phyloP scores from a whole-genome alignment of 2,888 invertebrate species.

The Listrodromus nycthemerus region DNA sequence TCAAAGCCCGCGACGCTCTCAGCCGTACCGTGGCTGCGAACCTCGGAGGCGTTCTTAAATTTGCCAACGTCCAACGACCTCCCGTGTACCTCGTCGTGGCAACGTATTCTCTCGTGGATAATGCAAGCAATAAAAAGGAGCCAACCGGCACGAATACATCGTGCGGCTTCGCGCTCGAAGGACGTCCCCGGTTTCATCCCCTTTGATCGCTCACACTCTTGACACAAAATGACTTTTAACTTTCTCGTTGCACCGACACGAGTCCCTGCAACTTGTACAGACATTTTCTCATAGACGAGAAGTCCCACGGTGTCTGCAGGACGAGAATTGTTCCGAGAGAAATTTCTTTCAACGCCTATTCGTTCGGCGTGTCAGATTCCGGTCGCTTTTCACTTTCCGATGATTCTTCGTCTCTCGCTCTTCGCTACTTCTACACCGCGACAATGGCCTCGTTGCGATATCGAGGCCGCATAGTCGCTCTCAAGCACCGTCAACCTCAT shows the following conservation, averaged over 20 bases:
- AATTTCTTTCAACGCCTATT: slow-evolving; percentile 35
- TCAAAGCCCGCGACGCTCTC: background rate
- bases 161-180: background rate
- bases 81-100: slow-evolving; percentile 16
- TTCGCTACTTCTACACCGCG: slow-evolving; percentile 25
- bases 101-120: slow-evolving; percentile 16
- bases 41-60: slow-evolving; percentile 28
- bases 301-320: slow-evolving; percentile 3
- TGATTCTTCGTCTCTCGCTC: slow-evolving; percentile 21
- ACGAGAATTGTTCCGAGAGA: slow-evolving; percentile 29
- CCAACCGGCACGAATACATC: slow-evolving; percentile 19
- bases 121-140: slow-evolving; percentile 5
- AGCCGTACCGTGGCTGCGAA: background rate
- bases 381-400: slow-evolving; percentile 13
- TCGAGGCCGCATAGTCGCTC: background rate
- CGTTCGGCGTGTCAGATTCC: slow-evolving; percentile 23
- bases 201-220: slow-evolving; percentile 1
- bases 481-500: slow-evolving; percentile 45
- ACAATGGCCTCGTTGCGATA: slow-evolving; percentile 20
- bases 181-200: slow-evolving; percentile 6
- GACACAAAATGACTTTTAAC: background rate
- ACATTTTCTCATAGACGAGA: background rate
- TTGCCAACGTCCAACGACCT: slow-evolving; percentile 1
- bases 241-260: background rate
- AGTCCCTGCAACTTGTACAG: no score